phyloP scores from a whole-genome alignment of 2,888 invertebrate species.

The Acronicta psi region DNA sequence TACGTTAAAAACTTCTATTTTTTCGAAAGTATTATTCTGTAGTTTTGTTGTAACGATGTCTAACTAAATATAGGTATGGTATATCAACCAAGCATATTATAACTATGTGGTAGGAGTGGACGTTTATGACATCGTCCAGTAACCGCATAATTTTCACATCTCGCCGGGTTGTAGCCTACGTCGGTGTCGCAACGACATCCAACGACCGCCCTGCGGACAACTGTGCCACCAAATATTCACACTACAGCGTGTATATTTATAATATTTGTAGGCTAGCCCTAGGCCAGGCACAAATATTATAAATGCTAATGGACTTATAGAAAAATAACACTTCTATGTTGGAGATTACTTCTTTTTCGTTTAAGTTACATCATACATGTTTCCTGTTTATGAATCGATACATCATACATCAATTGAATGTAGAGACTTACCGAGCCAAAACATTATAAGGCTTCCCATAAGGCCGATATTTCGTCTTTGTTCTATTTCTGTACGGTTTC shows the following conservation, averaged over 20 bases:
- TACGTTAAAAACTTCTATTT: slow-evolving; percentile 5
- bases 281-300: slow-evolving; percentile 40
- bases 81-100: slow-evolving; percentile 13
- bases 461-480: slow-evolving; percentile 30
- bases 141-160: slow-evolving; percentile 78
- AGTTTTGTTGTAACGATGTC: slow-evolving; percentile 17
- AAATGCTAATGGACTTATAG: slow-evolving; percentile 32
- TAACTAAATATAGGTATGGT: slow-evolving; percentile 33
- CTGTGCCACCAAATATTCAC: slow-evolving; percentile 38
- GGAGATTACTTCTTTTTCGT: too few relatives aligned
- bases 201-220: slow-evolving; percentile 50
- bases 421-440: slow-evolving; percentile 22
- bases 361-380: too few relatives aligned
- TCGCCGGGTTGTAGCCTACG: slow-evolving; percentile 26
- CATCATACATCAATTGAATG: slow-evolving; percentile 24
- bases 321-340: too few relatives aligned
- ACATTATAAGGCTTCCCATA: slow-evolving; percentile 43
- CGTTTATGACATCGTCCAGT: slow-evolving; percentile 64
- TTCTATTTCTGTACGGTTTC: slow-evolving; percentile 46
- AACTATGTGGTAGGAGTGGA: slow-evolving; percentile 45
- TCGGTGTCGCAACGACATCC: slow-evolving; percentile 34
- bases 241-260: slow-evolving; percentile 13
- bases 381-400: too few relatives aligned
- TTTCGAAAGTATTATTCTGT: slow-evolving; percentile 11
- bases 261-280: too few relatives aligned